Base-by-base conservation (phyloP, 2,888 invertebrate genomes). In the Polymixis flavicincta region DNA sequence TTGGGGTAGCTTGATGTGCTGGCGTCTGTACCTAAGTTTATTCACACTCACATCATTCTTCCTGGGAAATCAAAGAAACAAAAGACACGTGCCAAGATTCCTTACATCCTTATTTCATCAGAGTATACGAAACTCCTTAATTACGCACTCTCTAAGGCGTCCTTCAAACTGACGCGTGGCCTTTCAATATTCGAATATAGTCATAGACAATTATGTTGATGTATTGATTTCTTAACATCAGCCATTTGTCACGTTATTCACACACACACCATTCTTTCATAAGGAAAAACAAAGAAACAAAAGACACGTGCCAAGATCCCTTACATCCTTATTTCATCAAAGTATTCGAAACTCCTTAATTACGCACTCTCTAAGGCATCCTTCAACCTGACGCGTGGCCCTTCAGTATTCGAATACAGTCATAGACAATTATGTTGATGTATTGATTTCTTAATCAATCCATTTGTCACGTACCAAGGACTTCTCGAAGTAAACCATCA, bases 221-320 rank as follows among this genome's bases (percentile, higher is more conserved):
- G 17, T 76, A 82, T 76, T 71, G 82, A 84, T 82, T 80, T 71
- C 69, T 71, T 71, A 57, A n/a, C n/a, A 75, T 71, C n/a, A n/a
- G 28, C n/a, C 48, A 76, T 73, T 84, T 65, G 60, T 64, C 52
- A 78, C 67, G 67, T n/a, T n/a, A n/a, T n/a, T n/a, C n/a, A n/a
- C n/a, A n/a, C n/a, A n/a, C 42, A 32, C 48, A 48, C 48, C 48
- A 50, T 19, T 48, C 17, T 50, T 50, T 19, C 50, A 6, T 50
- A 50, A 19, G 50, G 19, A 6, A 50, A 50, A 19, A 8, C 25
- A 57, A 57, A 17, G 25, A 14, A 6, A 45, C 5, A n/a, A 54
- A 54, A n/a, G n/a, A 28, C 50, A 50, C 50, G 8, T 55, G 55
- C 14, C 14, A 28, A 57, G 25, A 28, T 17, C 25, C 7, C 17